Evolutionary conservation across 2,888 invertebrate species (phyloP), one percentile per base, ranked within the genome.

Genomic region (Emmelina monodactyla): DNA sequence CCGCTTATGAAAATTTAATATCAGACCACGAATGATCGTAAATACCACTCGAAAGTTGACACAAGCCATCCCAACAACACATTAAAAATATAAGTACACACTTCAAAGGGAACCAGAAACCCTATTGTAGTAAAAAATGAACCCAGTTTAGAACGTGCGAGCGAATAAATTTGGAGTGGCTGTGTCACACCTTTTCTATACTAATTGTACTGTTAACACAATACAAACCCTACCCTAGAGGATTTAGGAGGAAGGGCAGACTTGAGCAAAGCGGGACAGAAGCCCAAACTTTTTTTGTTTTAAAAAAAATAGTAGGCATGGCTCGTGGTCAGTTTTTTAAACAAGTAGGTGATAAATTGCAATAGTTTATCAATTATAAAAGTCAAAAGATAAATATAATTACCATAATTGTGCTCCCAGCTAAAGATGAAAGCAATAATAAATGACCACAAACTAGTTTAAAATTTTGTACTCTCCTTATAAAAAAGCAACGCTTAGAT

Each of bases 131-230:
- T 46, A 45, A 52, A 57, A 58, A 60, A 62, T 53, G 56, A 48
- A 49, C 49, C 58, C 55, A 60, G 63, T 65, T 65, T 52, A 46
- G 59, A 58, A 58, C 68, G 64, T 67, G 66, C 53, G 47, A 55
- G 55, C 65, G 68, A 71, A 72, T 72, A 62, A 55, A 46, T 49
- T 51, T 63, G 44, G 62, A 67, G 69, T 60, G 57, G 58, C 62
- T 66, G 64, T 55, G 50, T 68, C 60, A 60, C 78, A 78, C 78
- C 78, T 76, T n/a, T 75, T 72, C 60, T 52, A 55, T 63, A 65
- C 70, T 76, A 76, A 78, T 76, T 72, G 72, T 50, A 48, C 53
- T 65, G 62, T 62, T 67, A 66, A 66, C 61, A 71, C 65, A 70
- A 70, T 67, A 58, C 54, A 41, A 47, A 47, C 56, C 70, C 70